Percentiles rank a stretch among this genome's conserved stretches.
These are phyloP conservation scores for Drosophila neotestacea DNA, from an alignment of 2,888 invertebrate species.

Conservation along the genomic window DNA sequence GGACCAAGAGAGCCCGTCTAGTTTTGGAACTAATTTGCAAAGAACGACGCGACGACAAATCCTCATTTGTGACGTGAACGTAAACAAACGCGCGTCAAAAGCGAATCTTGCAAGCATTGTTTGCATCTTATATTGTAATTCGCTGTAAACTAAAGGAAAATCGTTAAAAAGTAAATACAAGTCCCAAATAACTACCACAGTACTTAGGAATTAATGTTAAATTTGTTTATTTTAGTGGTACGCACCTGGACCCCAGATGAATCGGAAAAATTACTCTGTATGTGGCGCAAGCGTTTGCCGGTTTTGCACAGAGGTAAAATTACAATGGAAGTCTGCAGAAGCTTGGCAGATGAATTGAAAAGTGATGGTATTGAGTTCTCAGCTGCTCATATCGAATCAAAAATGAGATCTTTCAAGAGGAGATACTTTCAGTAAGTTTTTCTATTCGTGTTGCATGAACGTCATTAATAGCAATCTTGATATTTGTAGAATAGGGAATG, in stretches of 20 bases:
- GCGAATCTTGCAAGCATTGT: too few species aligned
- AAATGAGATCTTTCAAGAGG: conserved; percentile 30
- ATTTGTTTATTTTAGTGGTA: background rate
- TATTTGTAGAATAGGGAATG: too few species aligned
- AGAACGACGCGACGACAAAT: too few species aligned
- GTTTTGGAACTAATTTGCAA: too few species aligned
- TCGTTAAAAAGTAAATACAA: background rate
- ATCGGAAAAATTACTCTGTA: conserved; percentile 20
- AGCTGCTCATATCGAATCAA: conserved; percentile 14
- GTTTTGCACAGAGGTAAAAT: background rate
- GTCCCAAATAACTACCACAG: background rate
- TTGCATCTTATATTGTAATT: too few species aligned
- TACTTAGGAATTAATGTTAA: background rate
- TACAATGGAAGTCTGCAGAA: background rate
- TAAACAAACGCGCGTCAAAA: too few species aligned
- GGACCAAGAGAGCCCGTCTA: too few species aligned
- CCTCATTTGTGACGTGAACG: too few species aligned
- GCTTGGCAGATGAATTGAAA: conserved; percentile 18
- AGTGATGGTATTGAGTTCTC: conserved; percentile 28
- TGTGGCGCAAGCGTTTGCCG: conserved; percentile 20
- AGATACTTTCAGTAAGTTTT: too few species aligned
- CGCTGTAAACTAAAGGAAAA: too few species aligned
- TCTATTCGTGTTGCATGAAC: too few species aligned
- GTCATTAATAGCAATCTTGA: too few species aligned
- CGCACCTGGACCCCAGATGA: conserved; percentile 27